Evolutionary conservation across 2,113 vertebrate species (phyloP).

Genomic region (Mirounga angustirostris): DNA sequence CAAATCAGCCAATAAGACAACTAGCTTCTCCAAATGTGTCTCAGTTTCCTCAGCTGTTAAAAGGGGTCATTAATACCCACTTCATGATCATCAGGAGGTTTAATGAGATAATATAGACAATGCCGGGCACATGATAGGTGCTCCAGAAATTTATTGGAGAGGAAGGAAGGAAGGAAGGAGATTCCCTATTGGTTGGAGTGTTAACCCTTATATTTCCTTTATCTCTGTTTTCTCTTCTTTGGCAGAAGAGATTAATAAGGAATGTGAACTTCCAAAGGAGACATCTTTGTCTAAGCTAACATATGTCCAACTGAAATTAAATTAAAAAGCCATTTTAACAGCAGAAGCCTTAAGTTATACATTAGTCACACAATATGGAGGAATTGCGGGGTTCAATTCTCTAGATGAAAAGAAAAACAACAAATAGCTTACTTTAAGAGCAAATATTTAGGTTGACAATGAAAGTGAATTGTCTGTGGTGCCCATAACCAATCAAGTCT

Average conservation of each 20-base stretch:
- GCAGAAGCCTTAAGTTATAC: slow-evolving; percentile 14
- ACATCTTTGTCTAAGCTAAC: slow-evolving; percentile 16
- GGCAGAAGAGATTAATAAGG: not conserved
- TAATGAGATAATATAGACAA: not conserved
- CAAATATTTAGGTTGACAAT: slow-evolving; percentile 57
- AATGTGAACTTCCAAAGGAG: not conserved
- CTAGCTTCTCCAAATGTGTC: not conserved
- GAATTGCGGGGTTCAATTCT: slow-evolving; percentile 1
- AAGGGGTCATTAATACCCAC: not conserved
- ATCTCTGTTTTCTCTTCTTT: slow-evolving; percentile 43
- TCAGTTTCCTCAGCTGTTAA: slow-evolving; percentile 40
- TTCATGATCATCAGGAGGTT: not conserved
- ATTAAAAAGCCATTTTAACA: slow-evolving; percentile 51
- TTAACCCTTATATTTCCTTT: not conserved
- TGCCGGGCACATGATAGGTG: not conserved
- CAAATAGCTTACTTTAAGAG: slow-evolving; percentile 46
- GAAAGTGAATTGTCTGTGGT: not conserved
- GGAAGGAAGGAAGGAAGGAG: not conserved
- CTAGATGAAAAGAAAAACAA: slow-evolving; percentile 36
- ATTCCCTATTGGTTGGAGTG: not conserved
- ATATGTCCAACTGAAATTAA: slow-evolving; percentile 17
- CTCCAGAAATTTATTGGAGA: slow-evolving; percentile 13
- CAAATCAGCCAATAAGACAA: not conserved
- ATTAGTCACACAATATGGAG: not conserved
- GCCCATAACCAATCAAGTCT: not conserved